Evolutionary conservation across 2,113 vertebrate species (phyloP).

Genomic region (Raphicerus campestris): DNA sequence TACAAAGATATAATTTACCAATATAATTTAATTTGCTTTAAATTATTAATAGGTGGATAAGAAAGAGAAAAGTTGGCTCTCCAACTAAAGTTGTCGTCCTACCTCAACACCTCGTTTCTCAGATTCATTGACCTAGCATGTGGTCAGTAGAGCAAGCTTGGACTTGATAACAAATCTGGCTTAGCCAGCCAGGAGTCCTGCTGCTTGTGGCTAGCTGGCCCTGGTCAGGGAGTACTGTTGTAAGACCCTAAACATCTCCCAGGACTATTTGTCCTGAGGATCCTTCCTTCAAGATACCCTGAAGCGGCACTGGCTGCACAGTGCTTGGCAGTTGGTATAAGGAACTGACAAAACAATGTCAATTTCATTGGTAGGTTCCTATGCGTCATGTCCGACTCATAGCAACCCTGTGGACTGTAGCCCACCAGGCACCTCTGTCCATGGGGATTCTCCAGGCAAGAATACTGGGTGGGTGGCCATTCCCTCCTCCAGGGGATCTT

Average conservation of each 20-base stretch:
- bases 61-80: neutral
- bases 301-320: neutral
- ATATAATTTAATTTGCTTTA: neutral
- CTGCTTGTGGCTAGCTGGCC: neutral
- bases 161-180: neutral
- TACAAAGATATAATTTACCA: neutral
- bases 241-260: neutral
- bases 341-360: neutral
- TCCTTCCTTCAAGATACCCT: neutral
- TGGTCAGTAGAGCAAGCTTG: neutral
- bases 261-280: neutral
- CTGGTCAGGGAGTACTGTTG: neutral
- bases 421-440: neutral
- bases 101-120: neutral
- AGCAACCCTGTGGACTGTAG: neutral
- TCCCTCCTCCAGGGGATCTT: neutral
- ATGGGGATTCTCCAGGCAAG: neutral
- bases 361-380: neutral
- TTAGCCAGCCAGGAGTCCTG: neutral
- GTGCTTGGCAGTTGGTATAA: neutral
- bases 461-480: neutral
- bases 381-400: accelerated
- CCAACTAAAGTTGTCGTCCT: neutral
- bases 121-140: neutral
- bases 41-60: neutral